phyloP scores from a whole-genome alignment of 37 sponge, comb jelly and placozoan species.

The Theonella swinhoei region DNA sequence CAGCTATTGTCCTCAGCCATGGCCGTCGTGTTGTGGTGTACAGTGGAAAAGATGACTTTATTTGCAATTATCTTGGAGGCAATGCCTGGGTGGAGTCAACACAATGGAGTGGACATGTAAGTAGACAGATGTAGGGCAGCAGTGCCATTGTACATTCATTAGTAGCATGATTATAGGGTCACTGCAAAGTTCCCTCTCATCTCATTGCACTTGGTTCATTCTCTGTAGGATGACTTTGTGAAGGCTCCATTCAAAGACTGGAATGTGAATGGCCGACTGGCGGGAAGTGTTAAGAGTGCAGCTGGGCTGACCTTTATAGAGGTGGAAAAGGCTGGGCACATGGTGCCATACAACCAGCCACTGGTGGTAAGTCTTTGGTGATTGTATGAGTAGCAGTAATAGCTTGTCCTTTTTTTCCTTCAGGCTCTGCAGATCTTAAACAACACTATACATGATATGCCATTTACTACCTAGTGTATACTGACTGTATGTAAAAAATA shows the following conservation, averaged over 20 bases:
- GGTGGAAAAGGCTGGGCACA: slow-evolving; percentile 82
- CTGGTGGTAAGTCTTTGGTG: slow-evolving; percentile 48
- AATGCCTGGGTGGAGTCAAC: slow-evolving; percentile 62
- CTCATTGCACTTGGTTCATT: too few relatives aligned
- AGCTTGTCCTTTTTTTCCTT: background rate
- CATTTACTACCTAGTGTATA: slow-evolving; percentile 33
- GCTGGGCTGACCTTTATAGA: slow-evolving; percentile 68
- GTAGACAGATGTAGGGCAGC: too few relatives aligned
- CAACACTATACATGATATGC: slow-evolving; percentile 41
- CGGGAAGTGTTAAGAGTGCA: slow-evolving; percentile 50
- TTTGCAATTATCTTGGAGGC: slow-evolving; percentile 84
- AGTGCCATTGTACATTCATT: too few relatives aligned
- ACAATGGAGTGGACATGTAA: slow-evolving; percentile 62
- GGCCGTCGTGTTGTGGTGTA: slow-evolving; percentile 72
- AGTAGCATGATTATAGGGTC: too few relatives aligned
- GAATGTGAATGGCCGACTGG: slow-evolving; percentile 27
- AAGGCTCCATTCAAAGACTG: slow-evolving; percentile 29
- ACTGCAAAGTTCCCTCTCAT: too few relatives aligned
- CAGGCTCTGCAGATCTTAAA: slow-evolving; percentile 53
- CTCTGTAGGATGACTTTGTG: slow-evolving; percentile 35
- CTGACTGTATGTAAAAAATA: too few relatives aligned
- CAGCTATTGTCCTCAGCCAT: slow-evolving; percentile 33
- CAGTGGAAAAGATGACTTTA: slow-evolving; percentile 82
- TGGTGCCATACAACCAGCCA: slow-evolving; percentile 94
- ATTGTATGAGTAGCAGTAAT: background rate